Evolutionary conservation across 2,888 invertebrate species (phyloP).

Genomic region (Salticus scenicus): DNA sequence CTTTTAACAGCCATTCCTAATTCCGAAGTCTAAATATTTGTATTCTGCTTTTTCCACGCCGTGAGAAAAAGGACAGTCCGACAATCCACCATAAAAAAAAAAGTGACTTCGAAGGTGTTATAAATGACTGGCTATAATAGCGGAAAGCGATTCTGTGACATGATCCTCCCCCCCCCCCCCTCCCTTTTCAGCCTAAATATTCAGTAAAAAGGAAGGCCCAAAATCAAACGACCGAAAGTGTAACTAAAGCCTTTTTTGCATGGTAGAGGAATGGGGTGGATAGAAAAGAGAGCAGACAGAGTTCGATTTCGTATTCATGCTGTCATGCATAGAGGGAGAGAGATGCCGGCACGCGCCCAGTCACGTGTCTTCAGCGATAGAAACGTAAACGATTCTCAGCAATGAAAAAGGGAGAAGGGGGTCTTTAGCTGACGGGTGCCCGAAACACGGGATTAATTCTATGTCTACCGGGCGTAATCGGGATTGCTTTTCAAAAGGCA

Average conservation of each 20-base stretch:
- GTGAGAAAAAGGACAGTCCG: constrained; percentile 16
- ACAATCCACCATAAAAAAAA: neutral
- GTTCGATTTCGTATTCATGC: constrained; percentile 44
- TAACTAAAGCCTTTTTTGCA: neutral
- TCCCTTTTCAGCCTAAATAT: constrained; percentile 1
- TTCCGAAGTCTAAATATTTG: constrained; percentile 50
- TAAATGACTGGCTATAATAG: constrained; percentile 10
- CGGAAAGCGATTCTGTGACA: neutral
- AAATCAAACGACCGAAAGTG: constrained; percentile 25
- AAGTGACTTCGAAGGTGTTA: constrained; percentile 21
- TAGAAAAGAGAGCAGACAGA: neutral
- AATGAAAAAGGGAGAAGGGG: neutral
- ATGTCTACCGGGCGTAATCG: constrained; percentile 40
- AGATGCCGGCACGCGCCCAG: constrained; percentile 37
- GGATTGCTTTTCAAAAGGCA: constrained; percentile 13
- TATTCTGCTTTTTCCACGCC: constrained; percentile 18
- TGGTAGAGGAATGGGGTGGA: neutral
- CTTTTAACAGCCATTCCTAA: constrained; percentile 23
- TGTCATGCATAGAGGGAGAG: constrained; percentile 28
- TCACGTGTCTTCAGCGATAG: constrained; percentile 37
- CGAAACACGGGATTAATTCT: constrained; percentile 27
- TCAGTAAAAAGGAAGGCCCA: neutral
- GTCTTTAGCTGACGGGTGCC: constrained; percentile 18
- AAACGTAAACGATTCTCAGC: constrained; percentile 42
- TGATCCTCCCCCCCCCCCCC: neutral